Conservation (phyloP, 2,113 vertebrate species). For the Loxodonta africana region DNA sequence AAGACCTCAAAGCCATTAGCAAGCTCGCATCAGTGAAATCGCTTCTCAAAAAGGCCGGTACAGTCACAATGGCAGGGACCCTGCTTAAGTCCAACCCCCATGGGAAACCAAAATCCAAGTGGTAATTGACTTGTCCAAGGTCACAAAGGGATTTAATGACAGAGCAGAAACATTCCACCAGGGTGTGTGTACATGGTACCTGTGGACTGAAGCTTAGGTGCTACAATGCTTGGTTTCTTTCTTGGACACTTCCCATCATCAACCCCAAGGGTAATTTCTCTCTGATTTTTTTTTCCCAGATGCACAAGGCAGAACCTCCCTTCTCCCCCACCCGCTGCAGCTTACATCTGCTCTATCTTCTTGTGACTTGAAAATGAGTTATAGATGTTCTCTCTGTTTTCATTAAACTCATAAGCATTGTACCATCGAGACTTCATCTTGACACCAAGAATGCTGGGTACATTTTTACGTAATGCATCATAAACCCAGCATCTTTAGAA, state of each 20-base stretch:
- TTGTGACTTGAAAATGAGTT: conserved; percentile 5
- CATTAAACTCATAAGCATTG: background rate
- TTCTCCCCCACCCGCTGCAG: background rate
- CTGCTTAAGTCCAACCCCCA: background rate
- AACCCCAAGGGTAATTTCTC: background rate
- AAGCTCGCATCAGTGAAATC: background rate
- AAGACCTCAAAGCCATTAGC: background rate
- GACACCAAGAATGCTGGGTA: background rate
- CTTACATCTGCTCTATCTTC: background rate
- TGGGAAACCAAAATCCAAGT: conserved; percentile 34
- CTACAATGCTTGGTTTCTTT: background rate
- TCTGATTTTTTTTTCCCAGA: background rate
- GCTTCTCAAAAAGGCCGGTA: conserved; percentile 8
- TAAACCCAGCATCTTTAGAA: conserved; percentile 5
- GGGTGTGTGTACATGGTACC: background rate
- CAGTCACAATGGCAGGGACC: background rate
- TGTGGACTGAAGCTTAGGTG: background rate
- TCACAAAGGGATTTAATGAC: background rate
- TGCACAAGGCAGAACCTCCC: background rate
- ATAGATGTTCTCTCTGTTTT: background rate
- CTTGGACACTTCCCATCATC: background rate
- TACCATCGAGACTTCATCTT: conserved; percentile 14
- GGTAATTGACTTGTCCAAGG: background rate
- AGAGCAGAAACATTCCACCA: background rate
- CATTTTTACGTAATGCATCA: background rate